These are phyloP conservation scores for Corynorhinus townsendii DNA, from an alignment of 2,113 vertebrate species.

Conservation along the genomic window DNA sequence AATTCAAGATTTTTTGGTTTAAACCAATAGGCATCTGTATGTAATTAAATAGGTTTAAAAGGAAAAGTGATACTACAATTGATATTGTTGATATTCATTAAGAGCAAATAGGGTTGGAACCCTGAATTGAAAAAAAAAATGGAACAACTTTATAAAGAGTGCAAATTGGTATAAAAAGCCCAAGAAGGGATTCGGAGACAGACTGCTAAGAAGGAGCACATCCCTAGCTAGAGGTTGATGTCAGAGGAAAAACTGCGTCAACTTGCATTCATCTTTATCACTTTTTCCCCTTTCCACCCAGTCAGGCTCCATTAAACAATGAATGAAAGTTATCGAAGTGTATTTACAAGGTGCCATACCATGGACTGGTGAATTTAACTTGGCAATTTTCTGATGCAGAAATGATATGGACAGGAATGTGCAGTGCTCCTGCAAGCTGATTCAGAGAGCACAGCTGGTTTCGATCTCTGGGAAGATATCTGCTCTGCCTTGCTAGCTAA, in stretches of 20 bases:
- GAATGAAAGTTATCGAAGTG: constrained; percentile 62
- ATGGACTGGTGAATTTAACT: constrained; percentile 9
- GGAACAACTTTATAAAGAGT: neutral
- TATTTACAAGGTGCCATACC: constrained; percentile 47
- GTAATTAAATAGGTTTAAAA: neutral
- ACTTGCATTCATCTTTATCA: constrained; percentile 14
- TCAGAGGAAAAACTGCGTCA: neutral
- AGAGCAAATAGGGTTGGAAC: neutral
- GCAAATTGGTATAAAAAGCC: neutral
- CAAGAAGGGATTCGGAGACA: neutral
- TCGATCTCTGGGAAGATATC: constrained; percentile 34
- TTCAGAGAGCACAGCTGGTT: neutral
- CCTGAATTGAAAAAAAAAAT: neutral
- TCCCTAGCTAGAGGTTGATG: neutral
- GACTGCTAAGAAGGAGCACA: neutral
- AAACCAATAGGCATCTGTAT: neutral
- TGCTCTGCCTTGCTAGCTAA: constrained; percentile 41
- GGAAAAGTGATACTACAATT: neutral
- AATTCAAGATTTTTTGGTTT: neutral
- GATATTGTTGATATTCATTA: neutral
- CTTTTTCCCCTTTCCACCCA: neutral
- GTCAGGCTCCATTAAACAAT: constrained; percentile 56
- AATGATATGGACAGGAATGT: neutral
- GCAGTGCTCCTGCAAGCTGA: neutral
- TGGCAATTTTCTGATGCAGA: constrained; percentile 52